Evolutionary conservation across 2,797 vertebrate species (phyloP), one percentile per base, ranked within the genome.

Genomic region (Phalanger gymnotis): DNA sequence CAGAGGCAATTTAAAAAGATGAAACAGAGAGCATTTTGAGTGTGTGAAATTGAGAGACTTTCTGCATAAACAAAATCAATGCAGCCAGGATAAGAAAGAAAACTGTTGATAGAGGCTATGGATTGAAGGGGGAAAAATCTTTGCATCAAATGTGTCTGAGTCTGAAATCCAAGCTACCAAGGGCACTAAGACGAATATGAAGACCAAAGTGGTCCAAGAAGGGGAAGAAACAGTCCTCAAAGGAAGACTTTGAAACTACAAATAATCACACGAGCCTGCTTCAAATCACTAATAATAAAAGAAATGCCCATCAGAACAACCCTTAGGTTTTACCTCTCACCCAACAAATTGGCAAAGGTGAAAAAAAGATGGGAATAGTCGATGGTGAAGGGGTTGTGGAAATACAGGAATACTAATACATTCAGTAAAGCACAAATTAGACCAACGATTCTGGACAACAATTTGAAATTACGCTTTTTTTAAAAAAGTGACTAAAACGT

Each of bases 1-100:
- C 1, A 7, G 58, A 61, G 61, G 61, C 34, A 2, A n/a, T 2
- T 16, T 19, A 19, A n/a, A 19, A 14, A 5, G 61, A n/a, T 6
- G 34, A 14, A 66, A n/a, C 4, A n/a, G 5, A n/a, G 5, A 2
- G 1, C 4, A 2, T 13, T 7, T 12, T 19, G 13, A 66, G 16
- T 5, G 30, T 1, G 4, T 10, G 66, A 7, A 25, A 40, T 2
- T 9, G 6, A 40, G 58, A 28, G 34, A 66, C 34, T 25, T 66
- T 81, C 0, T 47, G 66, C 6, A 81, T 25, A 81, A 81, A 81
- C n/a, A 22, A 73, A 22, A 73, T 25, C n/a, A 40, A 10, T 25
- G 66, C n/a, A 47, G 14, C 61, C 5, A 9, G n/a, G 5, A 9
- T 22, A 19, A 7, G 66, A 81, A 22, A 81, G 34, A 81, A 25